These are phyloP conservation scores for Hymenopus coronatus DNA, from an alignment of 2,888 invertebrate genomes.

Conservation along the genomic window DNA sequence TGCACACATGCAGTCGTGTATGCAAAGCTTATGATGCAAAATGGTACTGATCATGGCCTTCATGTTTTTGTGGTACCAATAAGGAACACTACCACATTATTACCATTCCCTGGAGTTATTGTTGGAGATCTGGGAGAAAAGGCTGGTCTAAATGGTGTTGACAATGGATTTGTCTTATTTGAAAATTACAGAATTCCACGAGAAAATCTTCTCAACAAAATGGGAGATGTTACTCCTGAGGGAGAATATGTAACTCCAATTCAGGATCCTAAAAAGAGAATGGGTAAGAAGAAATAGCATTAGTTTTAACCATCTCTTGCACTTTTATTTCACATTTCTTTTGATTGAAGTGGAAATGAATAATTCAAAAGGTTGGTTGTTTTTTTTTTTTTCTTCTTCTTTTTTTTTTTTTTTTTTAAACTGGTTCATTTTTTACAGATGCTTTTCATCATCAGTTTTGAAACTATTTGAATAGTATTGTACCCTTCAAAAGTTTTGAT, in stretches of 20 bases:
- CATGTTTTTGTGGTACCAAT: constrained; percentile 55
- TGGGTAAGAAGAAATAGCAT: constrained; percentile 52
- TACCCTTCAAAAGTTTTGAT: too few relatives aligned
- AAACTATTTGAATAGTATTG: too few relatives aligned
- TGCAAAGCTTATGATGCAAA: constrained; percentile 54
- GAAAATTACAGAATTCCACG: constrained; percentile 82
- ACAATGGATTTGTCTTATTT: constrained; percentile 61
- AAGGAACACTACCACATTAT: constrained; percentile 44
- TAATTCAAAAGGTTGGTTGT: background rate
- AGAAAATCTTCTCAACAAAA: constrained; percentile 79
- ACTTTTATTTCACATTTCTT: too few relatives aligned
- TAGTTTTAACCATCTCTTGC: background rate
- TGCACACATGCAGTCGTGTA: constrained; percentile 56
- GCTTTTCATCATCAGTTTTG: background rate
- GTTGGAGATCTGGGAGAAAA: constrained; percentile 59
- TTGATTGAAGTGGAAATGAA: too few relatives aligned
- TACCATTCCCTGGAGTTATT: constrained; percentile 49
- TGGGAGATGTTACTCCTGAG: constrained; percentile 83
- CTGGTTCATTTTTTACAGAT: background rate
- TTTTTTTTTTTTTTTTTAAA: background rate
- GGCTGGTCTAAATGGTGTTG: constrained; percentile 54
- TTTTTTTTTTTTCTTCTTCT: background rate
- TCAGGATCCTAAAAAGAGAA: constrained; percentile 79
- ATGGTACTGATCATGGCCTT: constrained; percentile 51
- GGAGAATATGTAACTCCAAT: constrained; percentile 89